A percentile compares a stretch with the other conserved stretches of the same genome.
These are phyloP conservation scores for Empidonax traillii DNA, from an alignment of 2,113 vertebrate species.

Conservation along the genomic window DNA sequence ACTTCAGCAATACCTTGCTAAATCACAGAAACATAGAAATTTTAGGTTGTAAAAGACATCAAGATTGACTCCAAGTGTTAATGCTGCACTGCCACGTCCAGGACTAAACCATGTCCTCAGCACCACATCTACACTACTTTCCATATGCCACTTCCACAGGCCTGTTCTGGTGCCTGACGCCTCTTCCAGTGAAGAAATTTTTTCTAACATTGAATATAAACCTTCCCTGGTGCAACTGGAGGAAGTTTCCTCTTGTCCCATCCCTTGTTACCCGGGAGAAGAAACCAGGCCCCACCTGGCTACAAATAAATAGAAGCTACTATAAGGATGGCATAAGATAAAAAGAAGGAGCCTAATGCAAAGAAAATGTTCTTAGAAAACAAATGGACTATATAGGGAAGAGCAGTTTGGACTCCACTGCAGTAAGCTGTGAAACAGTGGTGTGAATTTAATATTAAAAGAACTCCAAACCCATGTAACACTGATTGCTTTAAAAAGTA, in stretches of 20 bases:
- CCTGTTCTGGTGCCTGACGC: not conserved
- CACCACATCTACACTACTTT: not conserved
- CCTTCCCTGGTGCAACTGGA: not conserved
- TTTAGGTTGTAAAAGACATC: not conserved
- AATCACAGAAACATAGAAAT: not conserved
- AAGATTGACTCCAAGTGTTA: not conserved
- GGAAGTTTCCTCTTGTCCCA: not conserved
- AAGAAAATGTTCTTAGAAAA: not conserved
- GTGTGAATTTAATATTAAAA: not conserved
- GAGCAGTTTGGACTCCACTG: not conserved
- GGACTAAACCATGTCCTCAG: not conserved
- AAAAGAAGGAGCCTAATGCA: not conserved
- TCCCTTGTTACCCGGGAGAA: not conserved
- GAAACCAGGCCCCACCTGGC: not conserved
- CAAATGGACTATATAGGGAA: not conserved
- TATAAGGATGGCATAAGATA: not conserved
- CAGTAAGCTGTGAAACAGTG: not conserved
- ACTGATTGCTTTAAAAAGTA: not conserved
- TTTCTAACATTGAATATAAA: not conserved
- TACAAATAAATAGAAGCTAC: not conserved
- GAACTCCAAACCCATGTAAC: not conserved
- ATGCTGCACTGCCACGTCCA: not conserved
- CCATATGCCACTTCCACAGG: not conserved
- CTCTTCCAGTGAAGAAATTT: not conserved
- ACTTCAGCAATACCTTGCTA: not conserved